Conservation (phyloP, 1,140 invertebrate species). For the Drosophila chauvacae region DNA sequence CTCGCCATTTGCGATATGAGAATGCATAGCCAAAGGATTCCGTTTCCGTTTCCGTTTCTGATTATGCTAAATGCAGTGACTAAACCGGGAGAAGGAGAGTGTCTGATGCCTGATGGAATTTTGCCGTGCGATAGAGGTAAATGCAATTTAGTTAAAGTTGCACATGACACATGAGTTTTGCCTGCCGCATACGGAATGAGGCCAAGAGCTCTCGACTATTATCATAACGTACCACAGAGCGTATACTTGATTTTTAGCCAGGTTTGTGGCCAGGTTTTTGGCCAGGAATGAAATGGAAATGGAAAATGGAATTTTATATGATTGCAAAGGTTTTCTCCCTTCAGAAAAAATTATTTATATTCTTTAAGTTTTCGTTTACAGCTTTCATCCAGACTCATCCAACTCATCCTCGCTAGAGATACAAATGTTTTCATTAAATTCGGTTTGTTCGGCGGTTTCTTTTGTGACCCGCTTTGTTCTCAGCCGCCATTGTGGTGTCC, state of each 20-base stretch:
- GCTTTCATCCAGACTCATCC: background rate
- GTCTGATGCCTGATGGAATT: slow-evolving; percentile 15
- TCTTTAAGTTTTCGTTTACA: slow-evolving; percentile 2
- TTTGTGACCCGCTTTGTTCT: slow-evolving; percentile 53
- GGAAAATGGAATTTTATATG: slow-evolving; percentile 15
- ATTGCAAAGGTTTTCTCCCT: background rate
- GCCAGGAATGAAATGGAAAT: background rate
- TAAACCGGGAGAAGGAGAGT: slow-evolving; percentile 9
- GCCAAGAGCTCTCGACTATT: slow-evolving; percentile 21
- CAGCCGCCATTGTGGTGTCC: slow-evolving; percentile 51
- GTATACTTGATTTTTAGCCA: slow-evolving; percentile 20
- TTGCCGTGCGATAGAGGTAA: slow-evolving; percentile 22
- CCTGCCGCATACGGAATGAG: slow-evolving; percentile 29
- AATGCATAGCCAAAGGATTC: slow-evolving; percentile 31
- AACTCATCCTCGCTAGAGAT: slow-evolving; percentile 35
- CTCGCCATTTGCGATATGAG: slow-evolving; percentile 41
- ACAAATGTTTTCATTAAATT: slow-evolving; percentile 67
- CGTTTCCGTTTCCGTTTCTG: slow-evolving; percentile 28
- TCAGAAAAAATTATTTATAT: slow-evolving; percentile 2
- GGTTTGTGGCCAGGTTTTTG: background rate
- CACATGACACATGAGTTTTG: slow-evolving; percentile 13
- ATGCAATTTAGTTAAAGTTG: slow-evolving; percentile 28
- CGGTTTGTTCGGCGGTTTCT: slow-evolving; percentile 58
- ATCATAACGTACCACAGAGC: slow-evolving; percentile 19
- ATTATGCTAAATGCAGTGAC: slow-evolving; percentile 47